These are phyloP conservation scores for Anoncus sp. DNA, from an alignment of 2,888 invertebrate genomes.

Conservation along the genomic window DNA sequence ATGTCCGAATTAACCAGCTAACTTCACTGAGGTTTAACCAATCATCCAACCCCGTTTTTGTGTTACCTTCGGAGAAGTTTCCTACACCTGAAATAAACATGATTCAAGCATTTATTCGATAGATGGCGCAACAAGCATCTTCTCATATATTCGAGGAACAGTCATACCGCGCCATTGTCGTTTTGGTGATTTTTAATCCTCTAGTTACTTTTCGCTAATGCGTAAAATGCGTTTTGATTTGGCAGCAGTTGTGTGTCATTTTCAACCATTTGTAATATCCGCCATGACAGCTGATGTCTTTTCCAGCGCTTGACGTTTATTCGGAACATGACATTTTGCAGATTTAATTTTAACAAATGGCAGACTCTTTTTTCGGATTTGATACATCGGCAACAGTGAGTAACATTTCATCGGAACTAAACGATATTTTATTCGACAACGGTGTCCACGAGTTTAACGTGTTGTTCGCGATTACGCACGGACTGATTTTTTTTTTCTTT, in stretches of 20 bases:
- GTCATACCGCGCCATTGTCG: too few species aligned
- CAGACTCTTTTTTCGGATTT: conserved; percentile 95
- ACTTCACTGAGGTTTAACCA: too few species aligned
- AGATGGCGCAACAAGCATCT: too few species aligned
- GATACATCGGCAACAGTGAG: conserved; percentile 92
- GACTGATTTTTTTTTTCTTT: conserved; percentile 42
- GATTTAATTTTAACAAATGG: conserved; percentile 86
- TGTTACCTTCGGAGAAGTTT: too few species aligned
- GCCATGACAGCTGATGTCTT: conserved; percentile 82
- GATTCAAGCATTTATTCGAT: too few species aligned
- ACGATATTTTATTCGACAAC: conserved; percentile 1
- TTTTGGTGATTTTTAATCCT: too few species aligned
- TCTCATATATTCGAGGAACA: too few species aligned
- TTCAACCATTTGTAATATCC: conserved; percentile 65
- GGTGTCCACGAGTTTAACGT: conserved; percentile 21
- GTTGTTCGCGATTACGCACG: conserved; percentile 28
- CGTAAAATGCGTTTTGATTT: too few species aligned
- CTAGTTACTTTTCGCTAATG: too few species aligned
- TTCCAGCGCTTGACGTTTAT: conserved; percentile 81
- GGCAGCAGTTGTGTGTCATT: conserved; percentile 16
- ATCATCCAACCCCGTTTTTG: too few species aligned
- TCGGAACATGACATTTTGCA: conserved; percentile 82
- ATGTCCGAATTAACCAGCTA: too few species aligned
- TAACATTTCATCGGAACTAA: conserved; percentile 71
- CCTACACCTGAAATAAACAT: too few species aligned